phyloP scores from a whole-genome alignment of 2,888 invertebrate species.

The Linnaemya tessellans region DNA sequence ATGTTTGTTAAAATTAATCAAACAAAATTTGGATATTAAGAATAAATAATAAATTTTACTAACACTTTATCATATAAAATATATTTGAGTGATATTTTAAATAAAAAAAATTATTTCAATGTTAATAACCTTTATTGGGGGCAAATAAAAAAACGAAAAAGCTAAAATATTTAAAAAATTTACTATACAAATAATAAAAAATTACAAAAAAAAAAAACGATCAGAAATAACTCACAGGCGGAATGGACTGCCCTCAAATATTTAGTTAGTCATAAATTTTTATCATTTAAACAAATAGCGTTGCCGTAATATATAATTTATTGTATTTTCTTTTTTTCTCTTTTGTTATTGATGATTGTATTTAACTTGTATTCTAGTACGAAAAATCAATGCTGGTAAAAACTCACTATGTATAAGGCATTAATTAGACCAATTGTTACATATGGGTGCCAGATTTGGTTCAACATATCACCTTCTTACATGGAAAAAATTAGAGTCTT shows the following conservation, averaged over 20 bases:
- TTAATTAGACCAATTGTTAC: too few species aligned
- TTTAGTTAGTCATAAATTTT: slow-evolving; percentile 13
- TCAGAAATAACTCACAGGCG: slow-evolving; percentile 35
- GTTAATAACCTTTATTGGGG: slow-evolving; percentile 68
- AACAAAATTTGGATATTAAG: slow-evolving; percentile 17
- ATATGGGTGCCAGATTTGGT: too few species aligned
- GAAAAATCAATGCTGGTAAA: too few species aligned
- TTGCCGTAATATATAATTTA: background rate
- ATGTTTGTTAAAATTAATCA: slow-evolving; percentile 25
- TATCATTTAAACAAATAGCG: background rate
- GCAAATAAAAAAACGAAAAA: slow-evolving; percentile 51
- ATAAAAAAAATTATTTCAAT: slow-evolving; percentile 56
- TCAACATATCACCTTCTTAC: too few species aligned
- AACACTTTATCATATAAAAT: background rate
- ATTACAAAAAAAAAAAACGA: slow-evolving; percentile 12
- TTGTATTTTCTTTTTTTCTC: background rate
- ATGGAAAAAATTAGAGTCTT: too few species aligned
- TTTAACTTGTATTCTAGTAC: too few species aligned
- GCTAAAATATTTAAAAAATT: slow-evolving; percentile 15
- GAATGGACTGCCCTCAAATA: slow-evolving; percentile 7
- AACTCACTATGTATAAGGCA: too few species aligned
- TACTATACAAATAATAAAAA: slow-evolving; percentile 2
- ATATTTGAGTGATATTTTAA: slow-evolving; percentile 50
- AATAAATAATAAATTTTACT: slow-evolving; percentile 37
- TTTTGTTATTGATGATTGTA: too few species aligned